A percentile compares a stretch with the other conserved stretches of the same genome.
Evolutionary conservation across 1,140 invertebrate species (phyloP).

Genomic region (Hylaeus volcanicus): DNA sequence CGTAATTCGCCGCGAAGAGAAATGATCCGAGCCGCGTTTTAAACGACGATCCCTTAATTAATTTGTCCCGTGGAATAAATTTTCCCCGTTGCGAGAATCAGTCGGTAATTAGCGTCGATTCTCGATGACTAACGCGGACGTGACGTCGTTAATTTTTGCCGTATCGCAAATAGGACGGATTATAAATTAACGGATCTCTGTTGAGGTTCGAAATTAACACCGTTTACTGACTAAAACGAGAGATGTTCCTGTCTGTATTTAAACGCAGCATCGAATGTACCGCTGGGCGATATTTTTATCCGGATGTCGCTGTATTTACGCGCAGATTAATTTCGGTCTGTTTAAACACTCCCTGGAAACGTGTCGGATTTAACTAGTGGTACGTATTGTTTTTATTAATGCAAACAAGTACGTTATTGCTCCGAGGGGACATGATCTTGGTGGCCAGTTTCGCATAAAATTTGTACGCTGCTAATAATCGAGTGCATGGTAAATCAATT

Average conservation of each 20-base stretch:
- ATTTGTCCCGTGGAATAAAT: slow-evolving; percentile 20
- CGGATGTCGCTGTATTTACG: not conserved
- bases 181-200: slow-evolving; percentile 28
- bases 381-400: slow-evolving; percentile 32
- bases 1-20: slow-evolving; percentile 19
- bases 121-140: slow-evolving; percentile 19
- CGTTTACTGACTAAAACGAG: not conserved
- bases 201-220: slow-evolving; percentile 24
- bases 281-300: slow-evolving; percentile 15
- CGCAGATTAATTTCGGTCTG: slow-evolving; percentile 31
- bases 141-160: slow-evolving; percentile 31
- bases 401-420: slow-evolving; percentile 12
- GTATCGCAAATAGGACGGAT: slow-evolving; percentile 15
- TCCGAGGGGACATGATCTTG: too few species aligned
- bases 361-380: too few species aligned
- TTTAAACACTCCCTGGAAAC: not conserved
- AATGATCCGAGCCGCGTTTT: slow-evolving; percentile 10
- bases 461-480: slow-evolving; percentile 72
- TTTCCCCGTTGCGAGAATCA: slow-evolving; percentile 1
- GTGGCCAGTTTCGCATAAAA: slow-evolving; percentile 38
- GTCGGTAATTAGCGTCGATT: slow-evolving; percentile 40
- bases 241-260: not conserved
- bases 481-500: too few species aligned
- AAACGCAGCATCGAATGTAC: not conserved
- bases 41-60: slow-evolving; percentile 30